Conservation (phyloP, 2,888 invertebrate species). For the Drosophila subsilvestris region DNA sequence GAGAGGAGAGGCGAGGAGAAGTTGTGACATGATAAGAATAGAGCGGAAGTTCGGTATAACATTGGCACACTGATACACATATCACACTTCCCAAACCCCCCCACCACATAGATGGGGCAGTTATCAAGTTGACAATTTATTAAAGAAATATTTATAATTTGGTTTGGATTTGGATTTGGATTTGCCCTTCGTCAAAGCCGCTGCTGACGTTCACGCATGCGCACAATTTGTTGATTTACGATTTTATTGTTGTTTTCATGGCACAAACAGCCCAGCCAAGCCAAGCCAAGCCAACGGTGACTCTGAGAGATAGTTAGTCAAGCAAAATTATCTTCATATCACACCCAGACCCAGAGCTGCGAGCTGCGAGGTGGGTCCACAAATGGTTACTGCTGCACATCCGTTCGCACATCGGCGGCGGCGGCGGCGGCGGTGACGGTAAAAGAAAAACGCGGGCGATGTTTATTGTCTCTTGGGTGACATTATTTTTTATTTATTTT, state of each 20-base stretch:
- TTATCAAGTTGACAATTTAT: conserved; percentile 15
- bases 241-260: conserved; percentile 72
- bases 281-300: not conserved
- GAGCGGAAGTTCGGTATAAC: conserved; percentile 10
- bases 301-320: conserved; percentile 19
- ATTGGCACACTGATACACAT: conserved; percentile 2
- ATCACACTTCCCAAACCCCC: conserved; percentile 25
- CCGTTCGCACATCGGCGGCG: conserved; percentile 70
- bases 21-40: conserved; percentile 35
- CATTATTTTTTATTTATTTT: conserved; percentile 43
- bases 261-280: conserved; percentile 51
- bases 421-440: not conserved
- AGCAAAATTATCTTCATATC: conserved; percentile 64
- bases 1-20: not conserved
- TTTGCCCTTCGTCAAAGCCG: conserved; percentile 62
- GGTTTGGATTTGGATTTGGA: conserved; percentile 20
- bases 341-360: conserved; percentile 2
- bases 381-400: conserved; percentile 66
- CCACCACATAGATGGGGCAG: not conserved
- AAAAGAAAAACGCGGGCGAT: conserved; percentile 24
- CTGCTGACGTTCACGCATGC: conserved; percentile 67
- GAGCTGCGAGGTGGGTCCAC: conserved; percentile 6
- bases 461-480: conserved; percentile 59
- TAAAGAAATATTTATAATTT: conserved; percentile 25
- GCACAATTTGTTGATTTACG: conserved; percentile 74